phyloP scores from a whole-genome alignment of 2,113 vertebrate species.

The Chamaetylas fuelleborni region DNA sequence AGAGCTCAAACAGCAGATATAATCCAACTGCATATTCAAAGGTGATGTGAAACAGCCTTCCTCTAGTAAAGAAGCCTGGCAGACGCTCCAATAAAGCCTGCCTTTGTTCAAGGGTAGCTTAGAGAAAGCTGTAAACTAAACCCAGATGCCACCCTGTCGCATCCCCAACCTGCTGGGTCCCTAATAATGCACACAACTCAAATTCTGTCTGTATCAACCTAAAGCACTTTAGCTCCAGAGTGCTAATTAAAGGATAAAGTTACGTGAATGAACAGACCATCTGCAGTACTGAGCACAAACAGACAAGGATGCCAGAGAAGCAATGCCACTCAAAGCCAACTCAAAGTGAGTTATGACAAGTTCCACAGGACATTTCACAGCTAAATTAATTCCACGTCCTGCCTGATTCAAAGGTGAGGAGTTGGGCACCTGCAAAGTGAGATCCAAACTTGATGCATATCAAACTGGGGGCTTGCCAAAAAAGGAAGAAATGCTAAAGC shows the following conservation, averaged over 20 bases:
- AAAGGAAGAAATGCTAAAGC: neutral
- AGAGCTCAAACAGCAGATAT: neutral
- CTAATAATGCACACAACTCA: neutral
- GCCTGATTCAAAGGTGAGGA: neutral
- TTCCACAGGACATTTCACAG: neutral
- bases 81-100: neutral
- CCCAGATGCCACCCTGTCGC: neutral
- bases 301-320: constrained; percentile 2
- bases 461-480: neutral
- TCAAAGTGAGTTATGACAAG: neutral
- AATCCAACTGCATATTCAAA: constrained; percentile 11
- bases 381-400: neutral
- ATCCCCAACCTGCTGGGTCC: neutral
- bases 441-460: neutral
- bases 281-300: neutral
- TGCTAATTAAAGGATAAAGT: constrained; percentile 7
- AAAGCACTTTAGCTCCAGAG: neutral
- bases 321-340: neutral
- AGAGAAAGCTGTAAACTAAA: neutral
- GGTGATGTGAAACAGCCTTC: neutral
- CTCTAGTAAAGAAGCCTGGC: neutral
- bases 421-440: neutral
- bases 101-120: neutral
- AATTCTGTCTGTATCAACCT: neutral
- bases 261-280: neutral